Percentiles rank a stretch among this genome's conserved stretches.
Evolutionary conservation across 2,797 vertebrate species (phyloP).

Genomic region (Okamejei kenojei): DNA sequence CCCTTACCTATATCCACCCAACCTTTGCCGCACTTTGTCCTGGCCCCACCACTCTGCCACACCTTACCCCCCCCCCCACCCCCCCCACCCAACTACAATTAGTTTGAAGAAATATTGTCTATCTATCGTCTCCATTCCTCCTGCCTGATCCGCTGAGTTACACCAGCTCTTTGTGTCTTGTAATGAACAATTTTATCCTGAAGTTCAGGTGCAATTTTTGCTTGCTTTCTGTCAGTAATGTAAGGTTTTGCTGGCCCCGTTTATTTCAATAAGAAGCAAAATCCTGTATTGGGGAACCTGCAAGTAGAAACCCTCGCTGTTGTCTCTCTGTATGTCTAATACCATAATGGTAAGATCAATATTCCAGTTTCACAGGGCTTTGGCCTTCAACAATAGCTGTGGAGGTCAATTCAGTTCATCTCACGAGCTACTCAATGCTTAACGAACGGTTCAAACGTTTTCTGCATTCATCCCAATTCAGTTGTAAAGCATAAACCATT

Average conservation of each 20-base stretch:
- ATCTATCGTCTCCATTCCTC: too few relatives aligned
- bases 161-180: too few relatives aligned
- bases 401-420: neutral
- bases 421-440: too few relatives aligned
- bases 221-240: neutral
- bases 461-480: neutral
- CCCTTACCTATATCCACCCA: too few relatives aligned
- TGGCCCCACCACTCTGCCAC: too few relatives aligned
- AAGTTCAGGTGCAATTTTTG: neutral
- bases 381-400: neutral
- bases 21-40: too few relatives aligned
- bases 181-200: neutral
- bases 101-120: too few relatives aligned
- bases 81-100: too few relatives aligned
- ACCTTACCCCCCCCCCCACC: too few relatives aligned
- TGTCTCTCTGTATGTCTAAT: neutral
- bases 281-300: neutral
- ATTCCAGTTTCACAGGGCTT: neutral
- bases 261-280: conserved; percentile 1
- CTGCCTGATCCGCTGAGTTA: too few relatives aligned
- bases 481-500: neutral
- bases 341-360: neutral
- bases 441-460: neutral
- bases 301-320: neutral
- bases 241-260: neutral